Base-by-base conservation (phyloP, 1,140 invertebrate genomes). In the Nylanderia fulva region DNA sequence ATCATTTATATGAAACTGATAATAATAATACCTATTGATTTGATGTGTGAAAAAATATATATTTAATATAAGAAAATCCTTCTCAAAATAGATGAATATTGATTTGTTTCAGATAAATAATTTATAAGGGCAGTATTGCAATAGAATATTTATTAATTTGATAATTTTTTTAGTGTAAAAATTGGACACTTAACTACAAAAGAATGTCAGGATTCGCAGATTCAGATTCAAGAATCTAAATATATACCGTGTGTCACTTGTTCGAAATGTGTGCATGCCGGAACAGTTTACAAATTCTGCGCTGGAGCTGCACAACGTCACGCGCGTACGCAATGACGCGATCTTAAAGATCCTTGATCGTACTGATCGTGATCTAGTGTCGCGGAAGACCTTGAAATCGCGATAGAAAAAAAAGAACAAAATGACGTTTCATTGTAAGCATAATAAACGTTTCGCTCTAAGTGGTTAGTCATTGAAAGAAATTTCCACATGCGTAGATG, bases 381-480 rank as follows among this genome's bases (percentile, higher is more conserved):
- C 69, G 56, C 72, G 64, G 36, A 63, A 85, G 75, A 58, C 71
- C 82, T 75, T 63, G 80, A 76, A 76, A 76, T 75, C 42, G 21
- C 18, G 84, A 60, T 36, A 52, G 33, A 60, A 58, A 68, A 68
- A 66, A 11, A 64, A 27, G 24, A 84, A 42, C 39, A 64, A 45
- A 64, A 56, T 72, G 72, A 86, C 77, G 77, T 56, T 76, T 33
- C 27, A 48, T 42, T 7, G 75, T 27, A 72, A 36, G 71, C 72
- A 77, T 48, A 82, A 76, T 86, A 63, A 82, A 36, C 69, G 85
- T 82, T 90, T 90, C 86, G 24, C 69, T 85, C 48, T 80, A 79
- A 90, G 77, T 63, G 54, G 29, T 90, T 90, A 90, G 82, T 90
- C 88, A 90, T 76, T 82, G 48, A 72, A 79, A 90, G 88, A 88